Evolutionary conservation across 2,888 invertebrate genomes (phyloP), one percentile per base, ranked within the genome.

Genomic region (Germaria angustata): DNA sequence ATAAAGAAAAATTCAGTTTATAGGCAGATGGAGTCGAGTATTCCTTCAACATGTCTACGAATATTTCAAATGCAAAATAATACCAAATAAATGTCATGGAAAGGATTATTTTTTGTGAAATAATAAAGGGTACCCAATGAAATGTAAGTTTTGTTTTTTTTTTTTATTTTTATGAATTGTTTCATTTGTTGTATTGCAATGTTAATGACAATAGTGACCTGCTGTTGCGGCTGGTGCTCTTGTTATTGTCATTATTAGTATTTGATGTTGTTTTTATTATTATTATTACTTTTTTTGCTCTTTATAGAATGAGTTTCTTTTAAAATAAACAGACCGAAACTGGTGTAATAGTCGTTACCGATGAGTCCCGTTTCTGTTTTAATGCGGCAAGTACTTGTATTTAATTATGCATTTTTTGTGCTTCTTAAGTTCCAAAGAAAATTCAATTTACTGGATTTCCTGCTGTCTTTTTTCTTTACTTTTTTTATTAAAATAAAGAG

Each of bases 281-380:
- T n/a, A n/a, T n/a, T n/a, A n/a, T n/a, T n/a, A n/a, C 41, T 34
- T 34, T 20, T 11, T 55, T 32, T 7, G 7, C 11, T 41, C n/a
- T 57, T 73, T 66, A 28, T 68, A 15, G 51, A 49, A 51, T 68
- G 20, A 39, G 59, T 69, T 61, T 61, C 20, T 78, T 46, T 34
- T 51, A 17, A 72, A 80, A 73, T 73, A 81, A 81, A 72, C 77
- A 81, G 81, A 81, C 72, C 81, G 68, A 46, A 81, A 66, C 81
- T 72, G 66, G 59, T 77, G 61, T 73, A 81, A 77, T 77, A 77
- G 72, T 76, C 49, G 55, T 73, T 77, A 77, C 34, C 72, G 68
- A 73, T 66, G 36, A 65, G 63, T 72, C 24, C 69, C 68, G 28
- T 61, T 68, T 46, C 9, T 75, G 53, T 80, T 75, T 46, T 34